A percentile compares a stretch with the other conserved stretches of the same genome.
Conservation (phyloP, 2,797 vertebrate genomes). For the Melanotaenia maccullochi region DNA sequence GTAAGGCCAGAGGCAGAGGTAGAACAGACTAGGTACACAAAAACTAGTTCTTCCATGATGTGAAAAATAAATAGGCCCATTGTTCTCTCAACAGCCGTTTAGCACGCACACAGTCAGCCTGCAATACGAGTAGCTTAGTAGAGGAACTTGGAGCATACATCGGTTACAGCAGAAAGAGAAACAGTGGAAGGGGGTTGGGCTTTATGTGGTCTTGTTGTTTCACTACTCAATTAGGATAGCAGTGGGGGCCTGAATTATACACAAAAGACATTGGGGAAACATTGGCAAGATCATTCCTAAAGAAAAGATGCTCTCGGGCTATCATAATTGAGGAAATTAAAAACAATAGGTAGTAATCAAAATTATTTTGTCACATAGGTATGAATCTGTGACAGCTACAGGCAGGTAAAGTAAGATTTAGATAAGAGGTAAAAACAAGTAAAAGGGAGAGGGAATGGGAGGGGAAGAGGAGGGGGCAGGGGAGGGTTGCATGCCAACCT, state of each 20-base stretch:
- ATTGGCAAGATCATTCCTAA: constrained; percentile 30
- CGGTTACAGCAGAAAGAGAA: constrained; percentile 33
- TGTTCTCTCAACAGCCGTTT: constrained; percentile 70
- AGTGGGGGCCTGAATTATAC: constrained; percentile 36
- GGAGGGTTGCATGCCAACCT: constrained; percentile 80
- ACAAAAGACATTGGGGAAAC: constrained; percentile 38
- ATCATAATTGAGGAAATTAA: constrained; percentile 48
- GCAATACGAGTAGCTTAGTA: constrained; percentile 59
- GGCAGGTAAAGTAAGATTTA: constrained; percentile 60
- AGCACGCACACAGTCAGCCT: constrained; percentile 59
- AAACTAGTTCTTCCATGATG: constrained; percentile 60
- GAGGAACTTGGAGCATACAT: constrained; percentile 51
- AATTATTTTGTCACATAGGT: constrained; percentile 37
- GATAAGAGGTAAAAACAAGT: constrained; percentile 41
- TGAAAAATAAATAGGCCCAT: constrained; percentile 69
- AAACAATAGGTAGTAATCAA: constrained; percentile 38
- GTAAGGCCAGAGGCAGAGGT: constrained; percentile 30
- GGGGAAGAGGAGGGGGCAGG: constrained; percentile 49
- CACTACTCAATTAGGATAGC: constrained; percentile 57
- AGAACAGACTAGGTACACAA: constrained; percentile 40
- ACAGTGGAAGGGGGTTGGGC: constrained; percentile 32
- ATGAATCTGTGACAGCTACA: constrained; percentile 31
- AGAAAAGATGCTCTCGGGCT: constrained; percentile 16
- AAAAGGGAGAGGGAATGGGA: constrained; percentile 35
- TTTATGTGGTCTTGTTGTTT: constrained; percentile 42